A percentile compares a stretch with the other conserved stretches of the same genome.
Conservation (phyloP, 1,140 invertebrate genomes). For the Cheumatopsyche charites region DNA sequence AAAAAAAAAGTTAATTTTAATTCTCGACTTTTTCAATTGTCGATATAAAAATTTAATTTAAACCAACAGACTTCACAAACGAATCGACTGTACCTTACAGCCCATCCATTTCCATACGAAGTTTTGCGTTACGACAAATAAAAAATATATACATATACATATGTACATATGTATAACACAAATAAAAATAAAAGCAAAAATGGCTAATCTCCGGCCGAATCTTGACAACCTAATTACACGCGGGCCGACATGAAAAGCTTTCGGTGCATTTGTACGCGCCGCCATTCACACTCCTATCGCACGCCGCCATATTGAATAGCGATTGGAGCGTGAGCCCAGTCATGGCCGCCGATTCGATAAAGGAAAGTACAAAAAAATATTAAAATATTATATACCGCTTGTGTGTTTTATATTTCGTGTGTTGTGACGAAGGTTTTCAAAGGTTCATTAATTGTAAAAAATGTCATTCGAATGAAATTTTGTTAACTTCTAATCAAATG, state of each 20-base stretch:
- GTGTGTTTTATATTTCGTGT: too few relatives aligned
- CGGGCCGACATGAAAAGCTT: slow-evolving; percentile 47
- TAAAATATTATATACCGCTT: too few relatives aligned
- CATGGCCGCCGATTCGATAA: slow-evolving; percentile 32
- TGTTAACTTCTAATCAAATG: too few relatives aligned
- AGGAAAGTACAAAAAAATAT: slow-evolving; percentile 45
- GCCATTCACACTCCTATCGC: slow-evolving; percentile 9
- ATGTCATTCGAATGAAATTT: too few relatives aligned
- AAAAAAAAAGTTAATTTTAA: too few relatives aligned
- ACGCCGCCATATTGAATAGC: neutral
- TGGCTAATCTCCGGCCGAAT: slow-evolving; percentile 45
- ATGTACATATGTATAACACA: too few relatives aligned
- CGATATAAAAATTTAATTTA: too few relatives aligned
- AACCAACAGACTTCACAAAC: neutral
- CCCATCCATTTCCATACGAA: slow-evolving; percentile 34
- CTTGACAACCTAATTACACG: slow-evolving; percentile 48
- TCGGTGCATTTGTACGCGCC: slow-evolving; percentile 29
- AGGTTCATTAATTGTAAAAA: too few relatives aligned
- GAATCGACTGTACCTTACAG: neutral
- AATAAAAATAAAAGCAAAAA: slow-evolving; percentile 48
- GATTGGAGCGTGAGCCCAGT: slow-evolving; percentile 8
- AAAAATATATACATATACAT: too few relatives aligned
- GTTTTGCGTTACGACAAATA: slow-evolving; percentile 47
- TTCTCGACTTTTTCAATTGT: too few relatives aligned
- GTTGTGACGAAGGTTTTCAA: too few relatives aligned